Evolutionary conservation across 2,888 invertebrate genomes (phyloP).

Genomic region (Lepidocyrtoides sp.): DNA sequence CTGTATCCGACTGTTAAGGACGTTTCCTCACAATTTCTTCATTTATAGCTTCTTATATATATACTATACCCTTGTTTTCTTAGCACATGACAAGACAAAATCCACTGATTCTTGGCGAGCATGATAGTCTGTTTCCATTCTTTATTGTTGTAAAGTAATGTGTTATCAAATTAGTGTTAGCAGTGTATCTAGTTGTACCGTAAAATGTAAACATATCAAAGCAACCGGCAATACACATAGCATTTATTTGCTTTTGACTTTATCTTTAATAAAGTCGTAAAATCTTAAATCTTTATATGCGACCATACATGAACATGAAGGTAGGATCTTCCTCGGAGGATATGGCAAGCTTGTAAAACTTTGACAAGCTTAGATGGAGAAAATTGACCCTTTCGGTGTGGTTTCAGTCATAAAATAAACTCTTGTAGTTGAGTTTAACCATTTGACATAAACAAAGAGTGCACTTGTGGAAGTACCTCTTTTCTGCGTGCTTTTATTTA

Average conservation of each 20-base stretch:
- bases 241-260: too few relatives aligned
- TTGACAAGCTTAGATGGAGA: constrained; percentile 76
- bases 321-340: too few relatives aligned
- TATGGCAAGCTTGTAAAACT: constrained; percentile 63
- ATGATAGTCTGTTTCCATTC: not conserved
- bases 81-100: not conserved
- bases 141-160: too few relatives aligned
- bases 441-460: not conserved
- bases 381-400: constrained; percentile 61
- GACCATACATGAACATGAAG: not conserved
- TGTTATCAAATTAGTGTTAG: too few relatives aligned
- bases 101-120: not conserved
- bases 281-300: not conserved
- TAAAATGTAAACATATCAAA: too few relatives aligned
- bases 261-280: not conserved
- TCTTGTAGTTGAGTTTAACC: not conserved
- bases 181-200: too few relatives aligned
- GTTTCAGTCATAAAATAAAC: constrained; percentile 16
- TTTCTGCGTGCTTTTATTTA: not conserved
- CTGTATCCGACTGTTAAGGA: not conserved
- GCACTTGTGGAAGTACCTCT: not conserved
- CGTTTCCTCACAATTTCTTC: not conserved
- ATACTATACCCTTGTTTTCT: too few relatives aligned
- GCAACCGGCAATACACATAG: too few relatives aligned
- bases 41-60: not conserved